Percentiles rank a stretch among this genome's conserved stretches.
Conservation (phyloP, 2,113 vertebrate genomes). For the Charadrius vociferus region DNA sequence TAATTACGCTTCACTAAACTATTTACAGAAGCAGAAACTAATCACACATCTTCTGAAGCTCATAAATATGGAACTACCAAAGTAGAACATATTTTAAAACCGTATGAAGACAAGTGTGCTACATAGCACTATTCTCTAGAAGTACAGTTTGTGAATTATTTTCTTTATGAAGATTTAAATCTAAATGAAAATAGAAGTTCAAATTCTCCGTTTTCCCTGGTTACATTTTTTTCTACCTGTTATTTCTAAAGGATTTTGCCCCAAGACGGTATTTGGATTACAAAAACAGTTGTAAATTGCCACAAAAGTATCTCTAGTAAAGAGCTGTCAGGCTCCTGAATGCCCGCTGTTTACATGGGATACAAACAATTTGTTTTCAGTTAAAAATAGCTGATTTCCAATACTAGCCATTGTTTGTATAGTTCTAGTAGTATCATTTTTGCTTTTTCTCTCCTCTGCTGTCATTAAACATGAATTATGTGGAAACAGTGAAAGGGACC, state of each 20-base stretch:
- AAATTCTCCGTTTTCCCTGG: not conserved
- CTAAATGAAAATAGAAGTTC: not conserved
- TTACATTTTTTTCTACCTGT: not conserved
- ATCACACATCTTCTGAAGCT: constrained; percentile 6
- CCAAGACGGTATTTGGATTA: not conserved
- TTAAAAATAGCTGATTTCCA: not conserved
- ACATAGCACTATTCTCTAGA: constrained; percentile 36
- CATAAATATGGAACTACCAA: not conserved
- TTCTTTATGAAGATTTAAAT: not conserved
- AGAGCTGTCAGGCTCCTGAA: not conserved
- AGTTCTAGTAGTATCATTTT: not conserved
- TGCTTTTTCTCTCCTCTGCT: not conserved
- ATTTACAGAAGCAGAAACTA: constrained; percentile 67
- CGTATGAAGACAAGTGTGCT: not conserved
- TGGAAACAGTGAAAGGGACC: not conserved
- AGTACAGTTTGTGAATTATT: not conserved
- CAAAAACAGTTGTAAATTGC: not conserved
- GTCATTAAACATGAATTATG: not conserved
- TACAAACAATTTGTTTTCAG: not conserved
- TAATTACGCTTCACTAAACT: constrained; percentile 41
- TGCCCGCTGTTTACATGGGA: not conserved
- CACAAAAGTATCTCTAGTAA: not conserved
- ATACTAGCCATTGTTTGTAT: not conserved
- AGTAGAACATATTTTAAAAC: constrained; percentile 25
- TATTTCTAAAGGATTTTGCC: not conserved